Conservation (phyloP, 2,113 vertebrate genomes). For the Crotalus tigris region DNA sequence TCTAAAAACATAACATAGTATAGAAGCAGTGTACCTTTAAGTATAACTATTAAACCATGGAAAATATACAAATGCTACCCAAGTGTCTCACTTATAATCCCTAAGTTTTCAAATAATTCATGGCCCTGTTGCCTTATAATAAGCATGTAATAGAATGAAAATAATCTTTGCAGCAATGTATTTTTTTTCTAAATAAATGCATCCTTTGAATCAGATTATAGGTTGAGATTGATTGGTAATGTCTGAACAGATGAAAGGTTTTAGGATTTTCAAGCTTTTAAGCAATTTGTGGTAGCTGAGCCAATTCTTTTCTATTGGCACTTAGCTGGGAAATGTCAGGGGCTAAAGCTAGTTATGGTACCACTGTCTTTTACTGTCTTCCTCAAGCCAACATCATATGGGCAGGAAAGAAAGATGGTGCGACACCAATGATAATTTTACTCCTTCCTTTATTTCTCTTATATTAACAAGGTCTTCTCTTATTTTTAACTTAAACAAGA, state of each 20-base stretch:
- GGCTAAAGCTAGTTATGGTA: background rate
- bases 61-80: slow-evolving; percentile 25
- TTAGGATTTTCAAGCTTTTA: background rate
- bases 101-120: slow-evolving; percentile 20
- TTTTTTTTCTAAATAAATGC: background rate
- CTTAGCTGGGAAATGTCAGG: background rate
- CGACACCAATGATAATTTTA: background rate
- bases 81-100: slow-evolving; percentile 4
- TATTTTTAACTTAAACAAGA: background rate
- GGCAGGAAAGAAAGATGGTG: background rate
- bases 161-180: background rate
- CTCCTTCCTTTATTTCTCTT: no score
- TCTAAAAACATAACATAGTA: slow-evolving; percentile 31
- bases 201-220: background rate
- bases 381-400: background rate
- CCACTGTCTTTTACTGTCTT: background rate
- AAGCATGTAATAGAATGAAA: background rate
- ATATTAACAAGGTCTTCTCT: background rate
- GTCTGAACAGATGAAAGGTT: no score
- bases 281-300: background rate
- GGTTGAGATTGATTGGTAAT: background rate
- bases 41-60: background rate
- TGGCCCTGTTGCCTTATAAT: background rate
- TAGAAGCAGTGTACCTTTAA: slow-evolving; percentile 15
- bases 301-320: background rate